Base-by-base conservation (phyloP, 35 echinoderm and acorn worm genomes). In the Apostichopus californicus region DNA sequence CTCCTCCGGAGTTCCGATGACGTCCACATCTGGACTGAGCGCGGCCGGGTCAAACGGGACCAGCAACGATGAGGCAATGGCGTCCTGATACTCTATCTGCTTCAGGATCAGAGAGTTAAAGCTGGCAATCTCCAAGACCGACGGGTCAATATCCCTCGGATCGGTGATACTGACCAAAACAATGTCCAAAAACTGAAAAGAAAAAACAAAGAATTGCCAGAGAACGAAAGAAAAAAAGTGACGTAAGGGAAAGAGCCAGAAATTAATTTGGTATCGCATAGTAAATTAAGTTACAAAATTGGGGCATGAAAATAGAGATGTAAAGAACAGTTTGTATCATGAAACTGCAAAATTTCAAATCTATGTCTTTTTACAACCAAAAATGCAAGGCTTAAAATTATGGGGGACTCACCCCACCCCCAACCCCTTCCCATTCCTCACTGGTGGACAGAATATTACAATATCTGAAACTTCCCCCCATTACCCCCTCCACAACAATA, bases 1-100 rank as follows among this genome's bases (percentile, higher is more conserved):
- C 46, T 89, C 86, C 63, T 89, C 86, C 8, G 60, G 61, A 25
- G 61, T 89, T 28, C 86, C 86, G 9, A 17, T 26, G 6, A 89
- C 64, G 7, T 55, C 86, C 1, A 89, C 24, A 18, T 89, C 57
- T 6, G 60, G 1, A 52, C 15, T 8, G 24, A 89, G 23, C 9
- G 53, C 3, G 8, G 57, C 10, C 64, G 52, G 64, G 86, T 89
- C 52, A 5, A 89, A 26, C 60, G 86, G 86, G 2, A 89, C 61
- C 60, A 89, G 21, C 2, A 22, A 22, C 5, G 86, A 55, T 28
- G 21, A 15, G 24, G 63, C 25, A 5, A 89, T 72, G n/a, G 15
- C 22, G 12, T 72, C 86, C 12, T 52, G 58, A 3, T 52, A 17
- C 26, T 66, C 63, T 28, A 65, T 68, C 60, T 89, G 86, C 17